Conservation (phyloP, 2,113 vertebrate genomes). For the Leucopsar rothschildi region DNA sequence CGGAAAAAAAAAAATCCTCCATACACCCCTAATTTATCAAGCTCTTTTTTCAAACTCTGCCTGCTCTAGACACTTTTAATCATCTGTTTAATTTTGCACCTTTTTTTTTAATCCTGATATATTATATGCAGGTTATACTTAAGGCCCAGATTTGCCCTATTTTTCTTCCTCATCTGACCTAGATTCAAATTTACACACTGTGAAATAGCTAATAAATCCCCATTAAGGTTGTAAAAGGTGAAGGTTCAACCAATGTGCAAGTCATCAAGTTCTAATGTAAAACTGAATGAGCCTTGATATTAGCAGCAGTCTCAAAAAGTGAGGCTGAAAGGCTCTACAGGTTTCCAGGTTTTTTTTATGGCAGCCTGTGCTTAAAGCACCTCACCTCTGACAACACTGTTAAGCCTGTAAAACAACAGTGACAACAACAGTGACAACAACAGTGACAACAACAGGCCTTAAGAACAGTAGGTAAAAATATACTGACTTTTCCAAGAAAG, state of each 20-base stretch:
- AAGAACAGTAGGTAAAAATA: background rate
- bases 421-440: background rate
- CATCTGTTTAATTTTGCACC: conserved; percentile 70
- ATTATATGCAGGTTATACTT: conserved; percentile 72
- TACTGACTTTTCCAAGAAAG: background rate
- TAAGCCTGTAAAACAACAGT: background rate
- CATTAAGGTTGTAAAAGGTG: conserved; percentile 81
- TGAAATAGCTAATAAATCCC: conserved; percentile 82
- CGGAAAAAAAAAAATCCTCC: background rate
- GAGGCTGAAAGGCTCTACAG: conserved; percentile 41
- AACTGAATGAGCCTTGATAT: conserved; percentile 78
- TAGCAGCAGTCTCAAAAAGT: conserved; percentile 67
- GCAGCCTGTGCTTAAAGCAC: background rate
- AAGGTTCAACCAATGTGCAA: conserved; percentile 76
- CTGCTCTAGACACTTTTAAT: conserved; percentile 67
- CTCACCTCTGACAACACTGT: background rate
- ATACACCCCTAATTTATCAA: conserved; percentile 58
- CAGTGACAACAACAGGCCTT: background rate
- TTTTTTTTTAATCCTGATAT: conserved; percentile 56
- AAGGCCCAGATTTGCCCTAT: conserved; percentile 68
- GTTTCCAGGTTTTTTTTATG: conserved; percentile 61
- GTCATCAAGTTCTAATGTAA: conserved; percentile 78
- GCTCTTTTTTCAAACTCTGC: conserved; percentile 54
- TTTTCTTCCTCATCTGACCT: conserved; percentile 76
- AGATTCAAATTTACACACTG: conserved; percentile 82